Evolutionary conservation across 1,140 invertebrate species (phyloP).

Genomic region (Cydia pomonella): DNA sequence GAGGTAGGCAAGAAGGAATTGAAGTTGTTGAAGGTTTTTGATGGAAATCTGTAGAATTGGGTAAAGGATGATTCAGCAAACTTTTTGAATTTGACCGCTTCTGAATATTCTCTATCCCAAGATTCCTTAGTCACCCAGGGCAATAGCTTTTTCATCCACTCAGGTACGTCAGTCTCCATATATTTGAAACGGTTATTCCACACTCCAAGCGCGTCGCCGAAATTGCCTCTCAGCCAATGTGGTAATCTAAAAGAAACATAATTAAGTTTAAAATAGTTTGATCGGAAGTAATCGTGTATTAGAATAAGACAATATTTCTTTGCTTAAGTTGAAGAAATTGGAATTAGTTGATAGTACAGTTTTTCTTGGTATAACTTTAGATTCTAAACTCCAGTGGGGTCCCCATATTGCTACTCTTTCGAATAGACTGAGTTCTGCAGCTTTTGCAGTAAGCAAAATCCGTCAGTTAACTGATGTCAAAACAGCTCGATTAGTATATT

Average conservation of each 20-base stretch:
- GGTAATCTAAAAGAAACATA: background rate
- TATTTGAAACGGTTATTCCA: background rate
- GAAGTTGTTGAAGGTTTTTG: background rate
- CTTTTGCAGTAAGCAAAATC: too few species aligned
- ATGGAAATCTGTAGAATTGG: slow-evolving; percentile 16
- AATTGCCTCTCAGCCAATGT: slow-evolving; percentile 1
- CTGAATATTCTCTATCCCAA: background rate
- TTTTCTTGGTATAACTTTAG: too few species aligned
- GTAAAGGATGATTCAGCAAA: background rate
- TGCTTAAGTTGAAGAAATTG: too few species aligned
- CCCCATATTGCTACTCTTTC: too few species aligned
- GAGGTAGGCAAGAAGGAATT: background rate
- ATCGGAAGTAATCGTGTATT: too few species aligned
- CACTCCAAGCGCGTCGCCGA: background rate
- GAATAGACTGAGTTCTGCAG: too few species aligned
- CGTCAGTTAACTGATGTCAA: too few species aligned
- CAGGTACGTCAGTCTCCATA: background rate
- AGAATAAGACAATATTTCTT: too few species aligned
- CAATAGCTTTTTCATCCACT: background rate
- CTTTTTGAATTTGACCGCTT: background rate
- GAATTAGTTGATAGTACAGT: too few species aligned
- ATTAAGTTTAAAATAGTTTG: background rate
- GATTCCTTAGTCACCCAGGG: background rate
- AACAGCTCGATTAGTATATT: too few species aligned
- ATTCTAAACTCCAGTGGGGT: too few species aligned